phyloP scores from a whole-genome alignment of 2,888 invertebrate genomes.

The Xestoiulus laeticollis region DNA sequence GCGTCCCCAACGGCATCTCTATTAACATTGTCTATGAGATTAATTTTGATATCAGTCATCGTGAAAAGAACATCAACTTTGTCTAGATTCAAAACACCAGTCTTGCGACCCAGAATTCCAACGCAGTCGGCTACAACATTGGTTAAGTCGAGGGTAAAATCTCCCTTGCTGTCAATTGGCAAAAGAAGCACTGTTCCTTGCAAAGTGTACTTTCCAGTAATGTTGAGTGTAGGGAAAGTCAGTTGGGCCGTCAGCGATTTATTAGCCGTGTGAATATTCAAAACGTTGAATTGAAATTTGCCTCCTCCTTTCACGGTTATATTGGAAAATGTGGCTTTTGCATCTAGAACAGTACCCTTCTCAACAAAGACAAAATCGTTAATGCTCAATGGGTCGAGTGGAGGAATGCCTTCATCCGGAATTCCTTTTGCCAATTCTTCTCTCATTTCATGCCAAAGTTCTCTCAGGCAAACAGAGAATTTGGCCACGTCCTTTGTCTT shows the following conservation, averaged over 20 bases:
- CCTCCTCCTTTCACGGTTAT: not conserved
- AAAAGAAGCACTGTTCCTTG: constrained; percentile 45
- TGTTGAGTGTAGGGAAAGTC: not conserved
- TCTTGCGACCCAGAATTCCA: not conserved
- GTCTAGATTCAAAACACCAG: constrained; percentile 64
- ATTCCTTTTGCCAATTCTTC: not conserved
- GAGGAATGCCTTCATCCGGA: constrained; percentile 6
- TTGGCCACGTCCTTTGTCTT: not conserved
- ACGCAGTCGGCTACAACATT: not conserved
- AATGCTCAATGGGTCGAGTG: constrained; percentile 46
- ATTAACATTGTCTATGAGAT: constrained; percentile 73
- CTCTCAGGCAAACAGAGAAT: not conserved
- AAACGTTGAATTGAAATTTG: not conserved
- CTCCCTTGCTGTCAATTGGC: constrained; percentile 50
- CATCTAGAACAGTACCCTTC: constrained; percentile 33
- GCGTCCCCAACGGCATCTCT: constrained; percentile 81
- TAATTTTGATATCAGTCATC: constrained; percentile 68
- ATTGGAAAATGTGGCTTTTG: not conserved
- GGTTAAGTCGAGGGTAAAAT: constrained; percentile 21
- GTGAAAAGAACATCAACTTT: constrained; percentile 70
- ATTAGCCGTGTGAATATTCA: not conserved
- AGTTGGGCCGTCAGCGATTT: not conserved
- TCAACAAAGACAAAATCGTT: not conserved
- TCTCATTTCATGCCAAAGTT: not conserved
- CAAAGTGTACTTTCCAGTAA: constrained; percentile 18